Evolutionary conservation across 1,140 invertebrate species (phyloP).

Genomic region (Solenopsis invicta): DNA sequence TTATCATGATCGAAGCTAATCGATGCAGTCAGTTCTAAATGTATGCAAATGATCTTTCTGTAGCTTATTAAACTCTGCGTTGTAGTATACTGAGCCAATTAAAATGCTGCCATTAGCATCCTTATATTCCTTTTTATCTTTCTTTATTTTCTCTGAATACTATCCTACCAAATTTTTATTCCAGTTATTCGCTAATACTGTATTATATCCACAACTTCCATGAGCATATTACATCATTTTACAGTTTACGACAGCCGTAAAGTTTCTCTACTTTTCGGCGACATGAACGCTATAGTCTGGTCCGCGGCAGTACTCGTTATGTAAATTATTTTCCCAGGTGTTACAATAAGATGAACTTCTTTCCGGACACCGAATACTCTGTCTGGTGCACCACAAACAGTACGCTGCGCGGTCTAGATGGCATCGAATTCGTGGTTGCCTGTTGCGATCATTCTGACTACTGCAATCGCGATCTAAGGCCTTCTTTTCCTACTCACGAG

Average conservation of each 20-base stretch:
- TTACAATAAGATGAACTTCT: conserved; percentile 86
- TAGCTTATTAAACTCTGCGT: conserved; percentile 54
- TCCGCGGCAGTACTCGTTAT: conserved; percentile 68
- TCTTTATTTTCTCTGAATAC: neutral
- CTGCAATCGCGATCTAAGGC: conserved; percentile 88
- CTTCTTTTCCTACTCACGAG: conserved; percentile 80
- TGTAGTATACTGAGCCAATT: conserved; percentile 38
- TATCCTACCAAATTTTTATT: conserved; percentile 26
- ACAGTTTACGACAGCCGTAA: conserved; percentile 26
- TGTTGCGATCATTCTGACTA: conserved; percentile 88
- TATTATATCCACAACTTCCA: neutral
- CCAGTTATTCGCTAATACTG: neutral
- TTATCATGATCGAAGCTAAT: neutral
- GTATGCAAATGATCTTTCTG: conserved; percentile 44
- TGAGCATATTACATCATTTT: conserved; percentile 22
- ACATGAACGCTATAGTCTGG: conserved; percentile 6
- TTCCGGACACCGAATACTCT: conserved; percentile 86
- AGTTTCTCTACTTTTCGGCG: conserved; percentile 16
- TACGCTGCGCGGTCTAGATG: conserved; percentile 81
- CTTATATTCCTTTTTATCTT: conserved; percentile 22
- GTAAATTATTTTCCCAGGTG: conserved; percentile 86
- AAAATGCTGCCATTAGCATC: conserved; percentile 33
- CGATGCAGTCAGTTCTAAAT: conserved; percentile 20
- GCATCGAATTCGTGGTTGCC: conserved; percentile 83
- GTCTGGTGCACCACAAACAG: conserved; percentile 85